Evolutionary conservation across 2,797 vertebrate genomes (phyloP), one percentile per base, ranked within the genome.

Genomic region (Gambelia wislizenii): DNA sequence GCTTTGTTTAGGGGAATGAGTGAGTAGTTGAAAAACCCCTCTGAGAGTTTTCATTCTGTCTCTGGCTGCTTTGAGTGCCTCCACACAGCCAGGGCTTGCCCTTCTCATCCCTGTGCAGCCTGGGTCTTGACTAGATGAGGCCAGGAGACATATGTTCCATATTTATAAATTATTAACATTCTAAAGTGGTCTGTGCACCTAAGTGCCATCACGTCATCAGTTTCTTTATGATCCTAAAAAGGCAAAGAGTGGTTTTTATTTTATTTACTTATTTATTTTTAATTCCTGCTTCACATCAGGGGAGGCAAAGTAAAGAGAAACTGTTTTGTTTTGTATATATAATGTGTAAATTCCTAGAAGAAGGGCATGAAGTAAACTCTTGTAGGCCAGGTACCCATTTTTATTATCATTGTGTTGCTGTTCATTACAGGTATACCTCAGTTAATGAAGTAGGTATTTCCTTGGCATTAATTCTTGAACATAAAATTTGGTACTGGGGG

Each of bases 331-430:
- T 44, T 52, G n/a, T 49, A 22, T 14, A 4, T 75, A 12, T 85
- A 56, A 56, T 56, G 44, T 84, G 47, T n/a, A 61, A 81, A 59
- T 72, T 87, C 52, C 27, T 87, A 59, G 69, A 87, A 87, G 67
- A 44, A 74, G n/a, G 16, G 10, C 36, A n/a, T 59, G 64, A 87
- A n/a, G 49, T 44, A 80, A 87, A 72, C 25, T 47, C 6, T 82
- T 36, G 78, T 59, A 70, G 18, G 20, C 10, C 3, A 61, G 52
- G 18, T 13, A 33, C 20, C 59, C 61, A 30, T 52, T 44, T 81
- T 87, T 82, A 69, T 36, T 59, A 22, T 59, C 56, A 59, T 5
- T 59, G 56, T 59, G 18, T 59, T 20, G 22, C 56, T 54, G 52
- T 59, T 59, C 20, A 59, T 59, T 59, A 49, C 2, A 49, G 49